Base-by-base conservation (phyloP, 2,888 invertebrate genomes). In the Beris chalybata region DNA sequence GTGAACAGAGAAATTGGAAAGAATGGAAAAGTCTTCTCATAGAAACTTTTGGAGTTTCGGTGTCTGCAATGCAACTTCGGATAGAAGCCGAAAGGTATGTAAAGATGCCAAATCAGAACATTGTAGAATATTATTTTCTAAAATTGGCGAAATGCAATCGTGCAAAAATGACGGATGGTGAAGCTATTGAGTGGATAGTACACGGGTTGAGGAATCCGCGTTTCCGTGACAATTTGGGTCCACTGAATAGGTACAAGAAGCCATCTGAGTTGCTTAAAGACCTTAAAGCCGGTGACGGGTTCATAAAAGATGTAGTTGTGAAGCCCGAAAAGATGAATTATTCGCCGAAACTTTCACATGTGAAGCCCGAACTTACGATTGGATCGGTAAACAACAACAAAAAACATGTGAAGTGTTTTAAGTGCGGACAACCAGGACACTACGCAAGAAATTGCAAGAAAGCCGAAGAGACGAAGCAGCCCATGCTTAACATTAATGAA, bases 161-260 rank as follows among this genome's bases (percentile, higher is more conserved):
- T 7, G 30, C 56, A 38, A 30, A 30, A 15, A 54, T 54, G 54
- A n/a, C 15, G 15, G 30, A 29, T 6, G 7, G 11, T 29, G 54
- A 54, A 54, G 15, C 7, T 6, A 54, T 54, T n/a, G 54, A 54
- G n/a, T 54, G 54, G 54, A 31, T 54, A 6, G 56, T 56, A 5
- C 5, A 29, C 31, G 56, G 56, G 5, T 4, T 56, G 5, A 31
- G 32, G 5, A 56, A 56, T 22, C 56, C 5, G 32, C 56, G 56
- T 11, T 58, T 15, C 22, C 15, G 58, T 12, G 58, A 58, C n/a
- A 6, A 13, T 15, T 9, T 58, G 4, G 58, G 58, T n/a, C 58
- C 58, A 7, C 30, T 58, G 11, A 43, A 15, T 4, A n/a, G 45
- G 47, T 58, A 58, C 29, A 58, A 22, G 15, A 58, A 44, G n/a